Percentiles rank a stretch among this genome's conserved stretches.
Conservation (phyloP, 2,113 vertebrate species). For the Herpetotheres cachinnans region DNA sequence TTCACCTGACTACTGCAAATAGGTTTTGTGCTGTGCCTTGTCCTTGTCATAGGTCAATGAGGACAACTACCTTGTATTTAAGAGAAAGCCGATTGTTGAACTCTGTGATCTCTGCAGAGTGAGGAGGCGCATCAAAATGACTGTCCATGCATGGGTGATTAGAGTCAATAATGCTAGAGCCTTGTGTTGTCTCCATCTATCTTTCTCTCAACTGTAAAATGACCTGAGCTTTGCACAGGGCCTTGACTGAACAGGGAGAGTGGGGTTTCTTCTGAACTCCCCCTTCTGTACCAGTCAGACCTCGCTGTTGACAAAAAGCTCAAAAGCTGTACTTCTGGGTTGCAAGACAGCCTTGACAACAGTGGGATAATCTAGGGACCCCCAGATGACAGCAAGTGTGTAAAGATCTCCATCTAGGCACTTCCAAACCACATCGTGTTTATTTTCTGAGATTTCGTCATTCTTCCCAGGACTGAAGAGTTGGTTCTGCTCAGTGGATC, state of each 20-base stretch:
- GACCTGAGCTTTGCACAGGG: background rate
- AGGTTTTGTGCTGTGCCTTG: background rate
- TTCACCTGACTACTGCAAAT: background rate
- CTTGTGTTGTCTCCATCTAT: background rate
- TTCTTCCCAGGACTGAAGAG: background rate
- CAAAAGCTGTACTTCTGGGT: background rate
- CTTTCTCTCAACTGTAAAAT: background rate
- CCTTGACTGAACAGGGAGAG: background rate
- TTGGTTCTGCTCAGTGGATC: background rate
- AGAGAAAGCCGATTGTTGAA: background rate
- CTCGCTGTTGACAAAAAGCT: background rate
- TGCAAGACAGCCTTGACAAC: background rate
- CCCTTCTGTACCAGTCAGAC: background rate
- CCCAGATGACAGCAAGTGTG: background rate
- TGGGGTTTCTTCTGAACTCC: background rate
- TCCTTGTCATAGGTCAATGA: background rate
- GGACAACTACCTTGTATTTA: background rate
- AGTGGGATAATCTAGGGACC: background rate
- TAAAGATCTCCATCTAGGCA: background rate
- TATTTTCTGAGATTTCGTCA: background rate
- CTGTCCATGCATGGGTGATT: background rate
- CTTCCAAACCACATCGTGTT: background rate
- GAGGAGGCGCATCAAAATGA: background rate
- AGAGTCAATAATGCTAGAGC: background rate
- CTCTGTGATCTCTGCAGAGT: background rate